Evolutionary conservation across 2,797 vertebrate species (phyloP).

Genomic region (Odontamblyopus rebecca): DNA sequence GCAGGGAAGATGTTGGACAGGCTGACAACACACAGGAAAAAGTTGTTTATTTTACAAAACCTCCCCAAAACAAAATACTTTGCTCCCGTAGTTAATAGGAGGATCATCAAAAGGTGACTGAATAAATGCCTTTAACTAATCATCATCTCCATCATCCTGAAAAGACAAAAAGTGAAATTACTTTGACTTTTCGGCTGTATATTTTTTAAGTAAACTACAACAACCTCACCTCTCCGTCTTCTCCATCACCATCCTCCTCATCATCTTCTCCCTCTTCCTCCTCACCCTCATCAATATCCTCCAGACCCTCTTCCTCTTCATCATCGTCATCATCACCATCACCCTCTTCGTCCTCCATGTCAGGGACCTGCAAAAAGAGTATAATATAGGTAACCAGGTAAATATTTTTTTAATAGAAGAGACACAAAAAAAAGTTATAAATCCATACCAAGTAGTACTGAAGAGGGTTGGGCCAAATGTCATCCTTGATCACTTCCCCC

Average conservation of each 20-base stretch:
- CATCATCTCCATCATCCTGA: conserved; percentile 94
- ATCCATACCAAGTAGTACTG: conserved; percentile 91
- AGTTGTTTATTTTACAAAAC: conserved; percentile 35
- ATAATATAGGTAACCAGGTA: not conserved
- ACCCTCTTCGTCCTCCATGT: conserved; percentile 97
- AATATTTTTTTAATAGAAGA: not conserved
- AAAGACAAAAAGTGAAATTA: not conserved
- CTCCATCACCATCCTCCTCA: conserved; percentile 93
- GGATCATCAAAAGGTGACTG: conserved; percentile 38
- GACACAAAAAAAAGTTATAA: not conserved
- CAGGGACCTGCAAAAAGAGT: conserved; percentile 82
- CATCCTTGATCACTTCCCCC: conserved; percentile 96
- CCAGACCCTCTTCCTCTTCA: conserved; percentile 93
- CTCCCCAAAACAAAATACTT: conserved; percentile 35
- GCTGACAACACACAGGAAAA: conserved; percentile 44
- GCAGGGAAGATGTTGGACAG: conserved; percentile 56
- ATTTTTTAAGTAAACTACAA: no score
- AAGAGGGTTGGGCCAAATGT: conserved; percentile 96
- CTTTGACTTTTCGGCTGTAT: no score
- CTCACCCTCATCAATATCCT: conserved; percentile 96
- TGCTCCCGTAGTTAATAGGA: conserved; percentile 46
- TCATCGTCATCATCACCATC: conserved; percentile 94
- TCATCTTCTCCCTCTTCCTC: conserved; percentile 93
- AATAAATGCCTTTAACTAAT: conserved; percentile 72
- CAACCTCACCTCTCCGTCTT: conserved; percentile 84